Base-by-base conservation (phyloP, 2,888 invertebrate genomes). In the Galeruca laticollis region DNA sequence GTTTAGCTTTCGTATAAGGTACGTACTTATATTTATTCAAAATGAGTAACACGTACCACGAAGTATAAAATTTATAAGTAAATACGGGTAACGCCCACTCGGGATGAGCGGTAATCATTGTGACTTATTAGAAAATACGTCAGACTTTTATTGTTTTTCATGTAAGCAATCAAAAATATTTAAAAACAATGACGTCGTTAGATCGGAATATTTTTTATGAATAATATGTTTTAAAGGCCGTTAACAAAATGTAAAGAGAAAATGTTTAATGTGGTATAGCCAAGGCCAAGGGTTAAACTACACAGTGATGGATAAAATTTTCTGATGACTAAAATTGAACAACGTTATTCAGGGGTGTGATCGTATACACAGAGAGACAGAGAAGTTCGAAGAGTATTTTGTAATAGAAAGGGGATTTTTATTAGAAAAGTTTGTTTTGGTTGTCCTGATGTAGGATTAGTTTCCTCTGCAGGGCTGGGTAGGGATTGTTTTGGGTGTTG, bases 1-100 rank as follows among this genome's bases (percentile, higher is more conserved):
- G 52, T 65, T 65, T 59, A 65, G 35, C 65, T 65, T 65, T 64
- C 64, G 47, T 64, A 64, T 15, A 64, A 64, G 57, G 64, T 65
- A 59, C 49, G 31, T 15, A 47, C 47, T 18, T 26, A 26, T 0
- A n/a, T 26, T 26, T 49, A 65, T 65, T 65, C 49, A 59, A 65
- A 65, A 65, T 47, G 49, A 59, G 57, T 47, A 26, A 56, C 33
- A 35, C 47, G 47, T 47, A 47, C 21, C 64, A 56, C 54, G 43
- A 64, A 43, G 54, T 43, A 64, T 31, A 64, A 64, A 64, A 64
- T 62, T 62, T 52, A 37, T 64, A 64, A 64, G 54, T 40, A 64
- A 56, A 56, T 64, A 56, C 54, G 40, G 56, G 47, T 43, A 15
- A 43, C 64, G 54, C 54, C 64, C 43, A 56, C 56, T 56, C 11